Conservation (phyloP, 1,140 invertebrate genomes). For the Ruditapes philippinarum region DNA sequence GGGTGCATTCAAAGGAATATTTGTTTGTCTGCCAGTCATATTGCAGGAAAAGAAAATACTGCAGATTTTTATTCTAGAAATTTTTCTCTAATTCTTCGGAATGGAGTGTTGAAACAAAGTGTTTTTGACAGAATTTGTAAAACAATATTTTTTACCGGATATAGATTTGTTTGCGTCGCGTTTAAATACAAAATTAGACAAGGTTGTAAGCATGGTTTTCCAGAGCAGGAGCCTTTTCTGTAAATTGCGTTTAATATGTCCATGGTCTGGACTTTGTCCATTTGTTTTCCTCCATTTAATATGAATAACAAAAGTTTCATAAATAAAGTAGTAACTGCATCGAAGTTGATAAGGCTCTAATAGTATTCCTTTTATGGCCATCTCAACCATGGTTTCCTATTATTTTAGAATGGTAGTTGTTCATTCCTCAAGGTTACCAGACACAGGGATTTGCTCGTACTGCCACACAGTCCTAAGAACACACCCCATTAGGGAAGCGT, state of each 20-base stretch:
- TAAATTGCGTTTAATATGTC: slow-evolving; percentile 69
- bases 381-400: slow-evolving; percentile 61
- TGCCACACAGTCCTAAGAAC: slow-evolving; percentile 25
- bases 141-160: background rate
- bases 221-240: slow-evolving; percentile 58
- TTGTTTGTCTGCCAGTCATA: slow-evolving; percentile 26
- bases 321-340: slow-evolving; percentile 60
- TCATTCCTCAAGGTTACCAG: slow-evolving; percentile 46
- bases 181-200: slow-evolving; percentile 35
- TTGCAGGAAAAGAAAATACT: slow-evolving; percentile 40
- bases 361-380: slow-evolving; percentile 63
- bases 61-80: slow-evolving; percentile 1
- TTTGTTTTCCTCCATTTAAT: slow-evolving; percentile 69
- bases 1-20: slow-evolving; percentile 51
- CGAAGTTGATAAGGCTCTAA: slow-evolving; percentile 46
- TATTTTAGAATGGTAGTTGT: slow-evolving; percentile 14
- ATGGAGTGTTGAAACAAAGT: slow-evolving; percentile 39
- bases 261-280: slow-evolving; percentile 21
- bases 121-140: background rate
- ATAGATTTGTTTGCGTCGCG: slow-evolving; percentile 60
- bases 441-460: slow-evolving; percentile 36
- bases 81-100: slow-evolving; percentile 3
- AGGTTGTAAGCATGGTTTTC: slow-evolving; percentile 69
- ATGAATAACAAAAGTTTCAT: slow-evolving; percentile 36
- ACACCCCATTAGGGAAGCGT: background rate